Evolutionary conservation across 37 sponge, comb jelly and placozoan genomes (phyloP).

Genomic region (Geodia barretti): DNA sequence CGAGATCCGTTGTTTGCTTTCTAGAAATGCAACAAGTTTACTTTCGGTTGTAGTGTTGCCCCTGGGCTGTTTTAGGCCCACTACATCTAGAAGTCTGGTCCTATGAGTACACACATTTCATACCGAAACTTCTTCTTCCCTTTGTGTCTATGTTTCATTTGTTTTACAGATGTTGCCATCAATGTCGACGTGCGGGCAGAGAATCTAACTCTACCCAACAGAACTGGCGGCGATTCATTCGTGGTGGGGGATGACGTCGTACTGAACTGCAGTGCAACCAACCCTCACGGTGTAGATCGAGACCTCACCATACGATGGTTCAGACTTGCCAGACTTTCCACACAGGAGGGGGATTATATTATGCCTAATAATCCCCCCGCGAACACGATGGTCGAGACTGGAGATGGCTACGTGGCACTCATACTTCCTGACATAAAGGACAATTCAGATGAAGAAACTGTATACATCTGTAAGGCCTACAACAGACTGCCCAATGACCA

Average conservation of each 20-base stretch:
- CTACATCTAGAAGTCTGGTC: no score
- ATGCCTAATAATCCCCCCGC: not conserved
- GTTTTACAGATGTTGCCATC: not conserved
- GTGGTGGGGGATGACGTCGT: conserved; percentile 3
- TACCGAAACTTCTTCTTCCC: no score
- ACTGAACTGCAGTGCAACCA: conserved; percentile 20
- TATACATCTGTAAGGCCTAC: not conserved
- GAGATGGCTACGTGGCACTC: not conserved
- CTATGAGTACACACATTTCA: no score
- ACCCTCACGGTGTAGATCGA: not conserved
- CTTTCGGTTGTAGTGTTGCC: no score
- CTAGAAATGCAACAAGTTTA: no score
- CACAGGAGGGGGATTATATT: no score
- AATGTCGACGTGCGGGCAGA: not conserved
- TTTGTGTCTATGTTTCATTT: not conserved
- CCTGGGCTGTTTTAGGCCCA: no score
- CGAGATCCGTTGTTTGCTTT: no score
- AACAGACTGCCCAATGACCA: not conserved
- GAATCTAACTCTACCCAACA: no score
- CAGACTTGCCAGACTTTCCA: no score
- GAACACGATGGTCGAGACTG: not conserved
- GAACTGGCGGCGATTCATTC: not conserved
- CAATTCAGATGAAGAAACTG: not conserved
- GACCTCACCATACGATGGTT: not conserved
- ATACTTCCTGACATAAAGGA: no score